Conservation (phyloP, 2,797 vertebrate species). For the Pempheris klunzingeri region DNA sequence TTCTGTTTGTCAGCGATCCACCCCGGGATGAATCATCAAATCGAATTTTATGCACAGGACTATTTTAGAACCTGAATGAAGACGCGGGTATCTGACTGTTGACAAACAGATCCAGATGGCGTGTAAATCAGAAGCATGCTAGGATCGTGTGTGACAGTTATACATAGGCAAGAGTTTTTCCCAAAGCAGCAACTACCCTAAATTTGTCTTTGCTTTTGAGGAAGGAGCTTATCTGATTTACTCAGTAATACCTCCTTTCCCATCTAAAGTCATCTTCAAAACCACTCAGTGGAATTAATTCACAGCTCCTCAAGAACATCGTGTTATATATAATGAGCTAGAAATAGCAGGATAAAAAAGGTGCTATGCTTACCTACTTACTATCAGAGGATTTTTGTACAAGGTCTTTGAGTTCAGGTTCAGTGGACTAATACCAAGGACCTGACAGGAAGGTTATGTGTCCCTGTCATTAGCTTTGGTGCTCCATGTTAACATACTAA, state of each 20-base stretch:
- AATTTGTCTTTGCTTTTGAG: conserved; percentile 53
- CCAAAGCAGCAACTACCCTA: conserved; percentile 26
- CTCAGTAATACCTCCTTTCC: conserved; percentile 20
- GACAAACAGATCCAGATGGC: conserved; percentile 49
- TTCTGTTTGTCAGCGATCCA: conserved; percentile 11
- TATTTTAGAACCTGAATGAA: conserved; percentile 61
- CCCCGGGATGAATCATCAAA: conserved; percentile 50
- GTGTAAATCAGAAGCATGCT: conserved; percentile 22
- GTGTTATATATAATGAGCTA: conserved; percentile 20
- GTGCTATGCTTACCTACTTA: conserved; percentile 12
- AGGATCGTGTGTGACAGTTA: conserved; percentile 27
- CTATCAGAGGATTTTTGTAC: conserved; percentile 29
- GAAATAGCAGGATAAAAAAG: conserved; percentile 36
- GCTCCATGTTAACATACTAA: background rate
- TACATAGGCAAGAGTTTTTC: conserved; percentile 35
- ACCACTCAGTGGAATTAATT: conserved; percentile 44
- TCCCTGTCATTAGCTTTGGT: background rate
- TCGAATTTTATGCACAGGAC: conserved; percentile 51
- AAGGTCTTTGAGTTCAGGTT: conserved; percentile 20
- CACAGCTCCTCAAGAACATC: conserved; percentile 7
- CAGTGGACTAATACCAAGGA: background rate
- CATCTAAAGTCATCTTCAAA: conserved; percentile 52
- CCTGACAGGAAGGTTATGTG: background rate
- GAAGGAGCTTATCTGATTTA: conserved; percentile 58
- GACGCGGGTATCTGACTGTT: conserved; percentile 28